Evolutionary conservation across 1,140 invertebrate species (phyloP), one percentile per base, ranked within the genome.

Genomic region (Cylas formicarius): DNA sequence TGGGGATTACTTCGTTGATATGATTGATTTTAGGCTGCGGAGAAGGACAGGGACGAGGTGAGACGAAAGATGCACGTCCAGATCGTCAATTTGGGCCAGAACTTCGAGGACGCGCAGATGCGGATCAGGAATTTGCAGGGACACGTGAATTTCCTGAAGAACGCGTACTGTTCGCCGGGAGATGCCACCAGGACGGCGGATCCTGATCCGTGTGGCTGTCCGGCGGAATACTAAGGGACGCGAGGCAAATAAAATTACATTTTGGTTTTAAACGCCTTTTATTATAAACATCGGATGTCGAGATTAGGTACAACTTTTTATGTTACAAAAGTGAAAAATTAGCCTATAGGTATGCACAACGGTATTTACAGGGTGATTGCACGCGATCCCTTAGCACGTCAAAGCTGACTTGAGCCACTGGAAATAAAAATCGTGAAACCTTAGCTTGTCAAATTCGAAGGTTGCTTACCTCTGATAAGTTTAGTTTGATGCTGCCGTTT

Each of bases 401-500:
- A 85, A 65, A 21, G 81, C 78, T 53, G 78, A 80, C 67, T 83
- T 80, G 47, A 86, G 72, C 82, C 83, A 86, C 81, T 86, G 69
- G 53, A 77, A 81, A 62, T 58, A 67, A 67, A 61, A 60, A 66
- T 57, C 16, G 4, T 22, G 18, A 29, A 26, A 13, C 2, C 11
- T 13, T 11, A 31, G 29, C 11, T n/a, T 29, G 7, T 34, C 14
- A 34, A 11, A 11, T 16, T 10, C 21, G 33, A 35, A 18, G 44
- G 22, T 41, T 50, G 65, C 60, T 69, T 74, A 84, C 84, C 71
- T 91, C 87, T 18, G 82, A 73, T 53, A 91, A 67, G 61, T 73
- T 84, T 45, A 90, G 67, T 68, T 88, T 88, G 26, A 91, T 77
- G 41, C 71, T 80, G 52, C 86, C 87, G 69, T 86, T 86, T 67